Evolutionary conservation across 2,888 invertebrate species (phyloP), one percentile per base, ranked within the genome.

Genomic region (Hemaris fuciformis): DNA sequence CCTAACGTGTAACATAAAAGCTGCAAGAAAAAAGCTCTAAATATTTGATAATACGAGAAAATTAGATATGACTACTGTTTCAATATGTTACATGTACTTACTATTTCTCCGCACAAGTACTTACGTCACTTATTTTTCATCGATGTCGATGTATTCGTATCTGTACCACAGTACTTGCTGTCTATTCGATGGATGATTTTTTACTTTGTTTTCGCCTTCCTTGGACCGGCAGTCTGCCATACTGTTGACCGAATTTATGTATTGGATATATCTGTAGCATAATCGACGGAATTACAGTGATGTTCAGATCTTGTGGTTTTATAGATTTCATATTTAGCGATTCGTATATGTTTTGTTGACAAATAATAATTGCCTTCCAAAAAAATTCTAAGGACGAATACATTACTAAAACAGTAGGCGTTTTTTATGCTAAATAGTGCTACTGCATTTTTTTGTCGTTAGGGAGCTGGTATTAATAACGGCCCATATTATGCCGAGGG

Each of bases 401-500:
- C 23, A 61, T 61, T 45, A 58, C 25, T 58, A 38, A 61, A 61
- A 61, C 57, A 38, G 45, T 57, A 57, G 57, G 57, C 46, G 27
- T 18, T 27, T 27, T 53, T 31, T 53, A 46, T 45, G 46, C 58
- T 31, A 57, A 38, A 57, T 31, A 38, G 25, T 46, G 43, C 57
- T 57, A 46, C 57, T 71, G 70, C 69, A 79, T 79, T 80, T 81
- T 84, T 84, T 84, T 82, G 84, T 80, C 81, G 75, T 78, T 70
- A 72, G 72, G 82, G 77, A 79, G 83, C 82, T 75, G 75, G 82
- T 81, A 87, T 87, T 83, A 85, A 86, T 89, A 91, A 88, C 85
- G 88, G 76, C 77, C 78, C 73, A 73, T 79, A 81, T 87, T 87
- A 89, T 87, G 85, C 83, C 80, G 85, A 89, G 89, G 85, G 87